phyloP scores from a whole-genome alignment of 2,113 vertebrate genomes.

The Serranochromis macrocephalus region DNA sequence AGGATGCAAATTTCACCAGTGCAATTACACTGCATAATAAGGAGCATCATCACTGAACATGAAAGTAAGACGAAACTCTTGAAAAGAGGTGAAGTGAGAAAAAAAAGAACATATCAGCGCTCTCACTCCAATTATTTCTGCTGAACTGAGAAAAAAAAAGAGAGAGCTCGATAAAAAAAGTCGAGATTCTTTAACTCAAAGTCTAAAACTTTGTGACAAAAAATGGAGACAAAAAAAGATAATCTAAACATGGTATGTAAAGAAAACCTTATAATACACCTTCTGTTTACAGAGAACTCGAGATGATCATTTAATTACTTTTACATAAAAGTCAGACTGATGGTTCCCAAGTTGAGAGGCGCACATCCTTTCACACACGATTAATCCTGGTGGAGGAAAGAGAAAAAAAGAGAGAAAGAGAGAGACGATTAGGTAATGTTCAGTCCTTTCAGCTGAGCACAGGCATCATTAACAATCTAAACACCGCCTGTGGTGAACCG shows the following conservation, averaged over 20 bases:
- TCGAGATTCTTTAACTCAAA: background rate
- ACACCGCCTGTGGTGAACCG: background rate
- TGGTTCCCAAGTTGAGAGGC: background rate
- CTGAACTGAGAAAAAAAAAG: background rate
- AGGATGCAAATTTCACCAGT: background rate
- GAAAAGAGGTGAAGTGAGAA: background rate
- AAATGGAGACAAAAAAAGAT: background rate
- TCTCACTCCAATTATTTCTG: background rate
- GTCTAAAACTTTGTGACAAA: background rate
- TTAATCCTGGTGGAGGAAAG: constrained; percentile 19
- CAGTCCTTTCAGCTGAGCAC: background rate
- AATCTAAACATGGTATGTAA: background rate
- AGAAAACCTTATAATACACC: background rate
- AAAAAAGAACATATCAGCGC: background rate
- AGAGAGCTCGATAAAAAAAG: background rate
- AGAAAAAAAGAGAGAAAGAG: background rate
- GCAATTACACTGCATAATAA: background rate
- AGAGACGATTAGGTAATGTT: background rate
- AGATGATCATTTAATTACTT: background rate
- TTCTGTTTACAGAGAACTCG: background rate
- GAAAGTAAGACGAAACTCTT: background rate
- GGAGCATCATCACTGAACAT: background rate
- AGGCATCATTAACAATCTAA: background rate
- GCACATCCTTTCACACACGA: background rate
- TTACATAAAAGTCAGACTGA: background rate